Conservation (phyloP, 2,797 vertebrate species). For the Masticophis lateralis region DNA sequence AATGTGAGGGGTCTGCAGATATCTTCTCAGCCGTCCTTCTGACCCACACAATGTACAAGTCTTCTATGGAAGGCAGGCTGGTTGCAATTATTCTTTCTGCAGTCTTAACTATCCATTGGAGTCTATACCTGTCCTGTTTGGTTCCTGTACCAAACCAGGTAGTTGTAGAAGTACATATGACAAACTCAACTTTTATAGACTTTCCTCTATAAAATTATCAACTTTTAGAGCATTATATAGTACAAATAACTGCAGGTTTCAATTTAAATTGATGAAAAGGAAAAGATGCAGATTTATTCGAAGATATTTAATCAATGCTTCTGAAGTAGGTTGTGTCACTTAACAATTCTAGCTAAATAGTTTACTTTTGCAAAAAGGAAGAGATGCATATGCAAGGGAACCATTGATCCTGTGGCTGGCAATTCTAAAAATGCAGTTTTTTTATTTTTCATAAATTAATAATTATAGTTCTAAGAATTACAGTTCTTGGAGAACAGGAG, state of each 20-base stretch:
- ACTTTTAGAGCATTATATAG: background rate
- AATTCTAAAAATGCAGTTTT: background rate
- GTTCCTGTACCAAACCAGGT: too few relatives aligned
- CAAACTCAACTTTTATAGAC: too few relatives aligned
- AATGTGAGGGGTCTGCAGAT: too few relatives aligned
- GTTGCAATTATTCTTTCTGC: too few relatives aligned
- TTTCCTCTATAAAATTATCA: too few relatives aligned
- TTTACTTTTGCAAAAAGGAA: background rate
- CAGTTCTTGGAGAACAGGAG: background rate
- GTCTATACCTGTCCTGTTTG: too few relatives aligned
- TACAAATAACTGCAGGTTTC: background rate
- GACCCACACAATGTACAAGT: too few relatives aligned
- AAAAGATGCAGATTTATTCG: background rate
- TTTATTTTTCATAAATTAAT: background rate
- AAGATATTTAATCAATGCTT: background rate
- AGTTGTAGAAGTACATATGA: too few relatives aligned
- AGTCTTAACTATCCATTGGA: too few relatives aligned
- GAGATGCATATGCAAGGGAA: background rate
- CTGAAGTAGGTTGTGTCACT: background rate
- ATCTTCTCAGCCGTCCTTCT: too few relatives aligned
- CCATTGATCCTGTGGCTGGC: background rate
- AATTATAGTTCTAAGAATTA: background rate
- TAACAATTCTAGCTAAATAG: background rate
- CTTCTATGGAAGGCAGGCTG: too few relatives aligned
- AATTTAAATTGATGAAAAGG: background rate